Base-by-base conservation (phyloP, 2,888 invertebrate genomes). In the Mylabris sibirica region DNA sequence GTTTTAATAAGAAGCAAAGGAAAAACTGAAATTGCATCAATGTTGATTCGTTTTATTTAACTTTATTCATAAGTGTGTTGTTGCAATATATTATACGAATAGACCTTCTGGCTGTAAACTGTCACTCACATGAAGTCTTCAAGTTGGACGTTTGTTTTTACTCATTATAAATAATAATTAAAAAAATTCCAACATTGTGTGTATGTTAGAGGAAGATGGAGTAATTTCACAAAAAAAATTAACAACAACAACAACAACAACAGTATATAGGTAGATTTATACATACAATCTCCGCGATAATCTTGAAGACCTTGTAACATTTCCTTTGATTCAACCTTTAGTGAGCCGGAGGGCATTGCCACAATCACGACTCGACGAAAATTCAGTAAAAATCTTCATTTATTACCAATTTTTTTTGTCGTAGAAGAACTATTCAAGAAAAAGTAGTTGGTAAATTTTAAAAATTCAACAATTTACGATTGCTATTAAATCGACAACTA, bases 251-350 rank as follows among this genome's bases (percentile, higher is more conserved):
- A 35, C 35, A 35, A 78, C 79, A 79, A 79, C 49, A 80, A 79
- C 78, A 49, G 20, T 20, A 9, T 20, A 49, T 20, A 49, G 4
- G 20, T 49, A 44, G n/a, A 44, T 44, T 3, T 17, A 44, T 6
- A 20, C 11, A 80, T 80, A 83, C 84, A 84, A 84, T 84, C 84
- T 83, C 84, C 83, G 81, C 82, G 83, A 79, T 80, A 83, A 85
- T 84, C 85, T 84, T 81, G 84, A 83, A 85, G 85, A 83, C 85
- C 85, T 85, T 85, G 85, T 85, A 85, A 85, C 84, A 84, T 83
- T 84, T 84, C 83, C 82, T 81, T 76, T 79, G 81, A 74, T 82
- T 80, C 83, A 83, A 83, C 83, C 83, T 83, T 83, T 82, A 79
- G 72, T 75, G 74, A 68, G 80, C 83, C 81, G 77, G 80, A 79